Percentiles rank a stretch among this genome's conserved stretches.
phyloP scores from a whole-genome alignment of 64 coral and sea anemone species.

The Pachyseris speciosa region DNA sequence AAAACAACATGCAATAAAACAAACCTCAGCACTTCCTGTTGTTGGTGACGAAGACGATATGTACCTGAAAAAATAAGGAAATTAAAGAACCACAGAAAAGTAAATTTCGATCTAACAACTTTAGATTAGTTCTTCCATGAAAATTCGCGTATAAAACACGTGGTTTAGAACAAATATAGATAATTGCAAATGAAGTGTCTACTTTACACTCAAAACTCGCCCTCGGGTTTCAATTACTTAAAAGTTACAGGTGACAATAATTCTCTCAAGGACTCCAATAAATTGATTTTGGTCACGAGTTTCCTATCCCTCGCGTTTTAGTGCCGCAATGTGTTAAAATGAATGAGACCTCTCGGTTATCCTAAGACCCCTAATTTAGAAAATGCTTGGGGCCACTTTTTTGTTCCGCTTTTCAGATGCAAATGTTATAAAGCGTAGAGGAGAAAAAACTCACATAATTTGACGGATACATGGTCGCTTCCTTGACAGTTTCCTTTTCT shows the following conservation, averaged over 20 bases:
- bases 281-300: neutral
- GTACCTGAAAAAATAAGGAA: neutral
- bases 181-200: neutral
- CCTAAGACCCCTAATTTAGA: neutral
- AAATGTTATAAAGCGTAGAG: neutral
- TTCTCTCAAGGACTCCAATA: slow-evolving; percentile 5
- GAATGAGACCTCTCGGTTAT: neutral
- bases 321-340: slow-evolving; percentile 15
- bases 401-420: neutral
- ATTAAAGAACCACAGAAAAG: neutral
- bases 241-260: neutral
- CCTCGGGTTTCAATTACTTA: slow-evolving; percentile 1
- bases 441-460: neutral
- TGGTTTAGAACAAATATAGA: neutral
- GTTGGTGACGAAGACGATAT: neutral
- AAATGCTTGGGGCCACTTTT: neutral
- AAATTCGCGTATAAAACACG: neutral
- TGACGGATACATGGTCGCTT: neutral
- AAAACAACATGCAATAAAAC: neutral
- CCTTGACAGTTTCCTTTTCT: neutral
- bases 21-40: slow-evolving; percentile 2
- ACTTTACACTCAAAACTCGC: slow-evolving; percentile 1
- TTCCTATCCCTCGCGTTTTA: neutral
- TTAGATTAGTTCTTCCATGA: neutral
- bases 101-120: neutral